Base-by-base conservation (phyloP, 2,888 invertebrate genomes). In the Leucoptera coffeella region DNA sequence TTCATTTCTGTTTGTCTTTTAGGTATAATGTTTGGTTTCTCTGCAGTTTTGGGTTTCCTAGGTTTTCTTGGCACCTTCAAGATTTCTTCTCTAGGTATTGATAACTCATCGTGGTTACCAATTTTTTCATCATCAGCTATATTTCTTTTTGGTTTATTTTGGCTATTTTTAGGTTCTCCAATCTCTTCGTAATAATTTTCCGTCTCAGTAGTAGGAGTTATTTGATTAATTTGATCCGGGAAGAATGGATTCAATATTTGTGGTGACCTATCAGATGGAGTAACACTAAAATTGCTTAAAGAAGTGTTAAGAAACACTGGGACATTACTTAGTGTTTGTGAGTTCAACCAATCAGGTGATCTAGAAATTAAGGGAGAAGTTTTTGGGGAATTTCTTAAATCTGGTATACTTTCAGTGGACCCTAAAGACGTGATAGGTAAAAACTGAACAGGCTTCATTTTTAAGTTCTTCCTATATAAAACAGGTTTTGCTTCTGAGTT, bases 181-280 rank as follows among this genome's bases (percentile, higher is more conserved):
- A 69, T 69, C 47, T 69, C 69, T 45, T 69, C 69, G 27, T 69
- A 69, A 27, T 56, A 50, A 32, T 69, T 62, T 32, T 69, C 69
- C 20, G 40, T 41, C 32, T 57, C 58, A 0, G 52, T 48, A 28
- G 48, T 38, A 24, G 42, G 45, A 34, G 47, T 41, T 15, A 33
- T 33, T 22, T 35, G 29, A 14, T 15, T 15, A n/a, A 20, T 3
- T 10, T n/a, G 12, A 8, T 19, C 13, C 21, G 20, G 20, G 4
- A 12, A 5, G 12, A 8, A 3, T 5, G 23, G 23, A 6, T 11
- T 12, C 4, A 7, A 3, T 9, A 9, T 17, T 25, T 25, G 3
- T 25, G n/a, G 12, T 11, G 4, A 8, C 15, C 14, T 22, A 19
- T 19, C 9, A 10, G 11, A n/a, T n/a, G n/a, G n/a, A n/a, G n/a